Percentiles rank a stretch among this genome's conserved stretches.
Evolutionary conservation across 2,888 invertebrate genomes (phyloP).

Genomic region (Amitus sp.): DNA sequence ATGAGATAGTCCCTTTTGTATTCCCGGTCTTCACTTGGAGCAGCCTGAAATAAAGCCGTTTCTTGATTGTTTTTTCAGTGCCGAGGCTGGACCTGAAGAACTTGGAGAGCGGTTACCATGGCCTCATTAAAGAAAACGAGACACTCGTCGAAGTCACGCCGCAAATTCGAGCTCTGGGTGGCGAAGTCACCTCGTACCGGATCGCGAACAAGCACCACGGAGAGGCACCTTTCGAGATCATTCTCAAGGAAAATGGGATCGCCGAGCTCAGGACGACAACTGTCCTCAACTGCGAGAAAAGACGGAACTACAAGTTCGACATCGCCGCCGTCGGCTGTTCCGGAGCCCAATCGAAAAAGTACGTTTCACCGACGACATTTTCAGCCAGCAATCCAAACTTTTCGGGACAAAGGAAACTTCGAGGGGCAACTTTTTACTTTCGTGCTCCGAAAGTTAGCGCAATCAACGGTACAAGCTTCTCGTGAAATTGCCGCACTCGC

Average conservation of each 20-base stretch:
- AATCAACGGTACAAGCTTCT: conserved; percentile 14
- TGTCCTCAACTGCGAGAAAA: conserved; percentile 91
- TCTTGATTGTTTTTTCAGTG: conserved; percentile 66
- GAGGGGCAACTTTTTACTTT: conserved; percentile 13
- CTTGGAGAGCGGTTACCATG: conserved; percentile 90
- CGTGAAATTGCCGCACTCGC: conserved; percentile 18
- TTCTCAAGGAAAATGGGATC: conserved; percentile 78
- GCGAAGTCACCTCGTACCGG: conserved; percentile 83
- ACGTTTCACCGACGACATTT: conserved; percentile 51
- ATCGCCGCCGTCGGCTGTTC: conserved; percentile 94
- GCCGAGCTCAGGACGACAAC: conserved; percentile 86
- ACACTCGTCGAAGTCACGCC: conserved; percentile 92
- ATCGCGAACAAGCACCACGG: conserved; percentile 93
- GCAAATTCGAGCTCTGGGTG: conserved; percentile 84
- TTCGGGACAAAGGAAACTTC: too few species aligned
- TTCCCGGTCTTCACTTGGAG: too few species aligned
- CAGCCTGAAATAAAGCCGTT: not conserved
- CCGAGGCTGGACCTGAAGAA: conserved; percentile 82
- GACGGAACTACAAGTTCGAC: conserved; percentile 95
- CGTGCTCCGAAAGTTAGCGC: conserved; percentile 24
- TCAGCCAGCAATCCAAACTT: too few species aligned
- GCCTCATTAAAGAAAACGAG: conserved; percentile 92
- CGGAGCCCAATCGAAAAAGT: conserved; percentile 85
- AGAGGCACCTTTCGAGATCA: conserved; percentile 91
- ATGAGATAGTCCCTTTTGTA: too few species aligned